Evolutionary conservation across 2,113 vertebrate species (phyloP).

Genomic region (Sula dactylatra): DNA sequence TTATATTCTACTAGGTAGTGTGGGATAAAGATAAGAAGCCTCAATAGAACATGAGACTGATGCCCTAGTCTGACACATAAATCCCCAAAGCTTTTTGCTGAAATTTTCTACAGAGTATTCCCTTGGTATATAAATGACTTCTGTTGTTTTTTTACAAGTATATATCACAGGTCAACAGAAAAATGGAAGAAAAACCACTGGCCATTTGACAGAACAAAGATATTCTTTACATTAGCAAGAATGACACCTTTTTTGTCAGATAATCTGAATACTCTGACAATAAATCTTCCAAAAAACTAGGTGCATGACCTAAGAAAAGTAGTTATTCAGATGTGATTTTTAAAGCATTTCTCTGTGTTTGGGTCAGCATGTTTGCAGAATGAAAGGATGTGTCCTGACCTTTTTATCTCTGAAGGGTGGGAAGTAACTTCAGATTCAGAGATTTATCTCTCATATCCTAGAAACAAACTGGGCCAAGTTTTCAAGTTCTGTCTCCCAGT

Average conservation of each 20-base stretch:
- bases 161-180: background rate
- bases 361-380: background rate
- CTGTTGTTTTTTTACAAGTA: background rate
- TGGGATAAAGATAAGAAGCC: background rate
- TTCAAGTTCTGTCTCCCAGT: background rate
- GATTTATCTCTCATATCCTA: conserved; percentile 21
- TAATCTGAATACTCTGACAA: background rate
- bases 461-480: conserved; percentile 33
- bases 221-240: background rate
- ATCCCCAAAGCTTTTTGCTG: conserved; percentile 22
- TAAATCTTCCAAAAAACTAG: background rate
- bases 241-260: background rate
- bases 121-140: background rate
- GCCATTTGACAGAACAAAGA: background rate
- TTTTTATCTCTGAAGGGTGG: conserved; percentile 33
- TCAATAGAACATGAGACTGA: background rate
- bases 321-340: background rate
- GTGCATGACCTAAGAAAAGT: background rate
- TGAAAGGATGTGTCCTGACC: conserved; percentile 36
- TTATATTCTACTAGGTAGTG: conserved; percentile 46
- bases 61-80: conserved; percentile 2
- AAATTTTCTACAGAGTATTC: background rate
- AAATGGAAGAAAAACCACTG: background rate
- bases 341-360: conserved; percentile 1
- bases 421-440: conserved; percentile 10